Evolutionary conservation across 2,797 vertebrate species (phyloP).

Genomic region (Telmatherina bonti): DNA sequence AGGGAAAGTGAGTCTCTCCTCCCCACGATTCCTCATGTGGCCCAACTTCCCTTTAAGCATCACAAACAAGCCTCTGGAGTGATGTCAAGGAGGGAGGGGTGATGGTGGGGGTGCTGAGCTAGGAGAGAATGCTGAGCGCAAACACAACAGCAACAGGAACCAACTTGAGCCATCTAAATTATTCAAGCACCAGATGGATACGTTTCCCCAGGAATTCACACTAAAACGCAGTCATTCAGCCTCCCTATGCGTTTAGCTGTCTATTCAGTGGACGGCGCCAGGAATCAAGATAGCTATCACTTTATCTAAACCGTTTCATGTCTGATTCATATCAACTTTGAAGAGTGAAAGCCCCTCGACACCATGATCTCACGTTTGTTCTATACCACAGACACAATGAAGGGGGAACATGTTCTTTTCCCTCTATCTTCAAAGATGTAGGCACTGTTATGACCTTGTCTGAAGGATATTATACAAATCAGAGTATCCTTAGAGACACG

Average conservation of each 20-base stretch:
- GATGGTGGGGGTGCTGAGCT: constrained; percentile 70
- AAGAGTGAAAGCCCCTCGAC: constrained; percentile 79
- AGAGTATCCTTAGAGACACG: constrained; percentile 91
- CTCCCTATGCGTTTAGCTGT: constrained; percentile 39
- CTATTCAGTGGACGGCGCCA: constrained; percentile 55
- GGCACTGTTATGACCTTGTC: constrained; percentile 94
- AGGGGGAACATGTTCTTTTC: constrained; percentile 75
- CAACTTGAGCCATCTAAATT: constrained; percentile 99
- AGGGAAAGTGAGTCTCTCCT: constrained; percentile 71
- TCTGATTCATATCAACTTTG: constrained; percentile 82
- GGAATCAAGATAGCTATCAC: constrained; percentile 78
- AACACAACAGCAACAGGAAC: constrained; percentile 98
- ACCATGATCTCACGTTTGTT: constrained; percentile 74
- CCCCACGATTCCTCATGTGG: constrained; percentile 77
- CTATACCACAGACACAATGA: constrained; percentile 74
- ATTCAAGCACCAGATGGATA: constrained; percentile 99
- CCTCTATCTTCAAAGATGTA: constrained; percentile 82
- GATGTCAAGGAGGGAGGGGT: constrained; percentile 84
- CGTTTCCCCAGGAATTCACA: constrained; percentile 92
- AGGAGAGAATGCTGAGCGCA: constrained; percentile 84
- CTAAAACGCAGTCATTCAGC: constrained; percentile 79
- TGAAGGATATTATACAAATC: constrained; percentile 97
- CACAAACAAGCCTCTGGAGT: constrained; percentile 84
- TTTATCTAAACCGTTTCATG: constrained; percentile 79
- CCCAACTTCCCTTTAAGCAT: constrained; percentile 87